A percentile compares a stretch with the other conserved stretches of the same genome.
Evolutionary conservation across 2,888 invertebrate species (phyloP).

Genomic region (Miltochrista miniata): DNA sequence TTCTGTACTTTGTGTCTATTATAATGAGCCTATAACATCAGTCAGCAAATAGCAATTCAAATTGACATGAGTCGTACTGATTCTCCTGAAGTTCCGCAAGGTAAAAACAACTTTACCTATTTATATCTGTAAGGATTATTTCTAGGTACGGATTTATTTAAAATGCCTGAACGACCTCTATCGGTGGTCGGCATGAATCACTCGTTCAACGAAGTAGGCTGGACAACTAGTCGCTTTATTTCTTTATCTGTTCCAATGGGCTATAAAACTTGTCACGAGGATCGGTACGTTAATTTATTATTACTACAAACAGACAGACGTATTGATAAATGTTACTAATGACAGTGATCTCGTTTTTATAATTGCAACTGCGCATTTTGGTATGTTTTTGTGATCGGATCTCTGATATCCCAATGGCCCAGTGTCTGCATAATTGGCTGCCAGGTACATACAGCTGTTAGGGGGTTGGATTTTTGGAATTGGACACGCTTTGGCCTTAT

Average conservation of each 20-base stretch:
- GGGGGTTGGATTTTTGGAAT: too few relatives aligned
- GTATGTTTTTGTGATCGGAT: too few relatives aligned
- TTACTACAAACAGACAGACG: neutral
- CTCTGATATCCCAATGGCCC: too few relatives aligned
- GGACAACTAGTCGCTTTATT: conserved; percentile 1
- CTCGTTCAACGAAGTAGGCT: neutral
- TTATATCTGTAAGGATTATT: too few relatives aligned
- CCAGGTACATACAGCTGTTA: too few relatives aligned
- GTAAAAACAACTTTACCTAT: neutral
- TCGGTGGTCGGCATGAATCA: conserved; percentile 4
- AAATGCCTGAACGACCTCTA: neutral
- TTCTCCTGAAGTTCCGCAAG: neutral
- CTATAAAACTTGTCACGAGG: conserved; percentile 1
- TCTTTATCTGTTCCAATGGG: conserved; percentile 1
- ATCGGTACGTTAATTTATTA: neutral
- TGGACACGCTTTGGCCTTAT: too few relatives aligned
- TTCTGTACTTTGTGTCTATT: too few relatives aligned
- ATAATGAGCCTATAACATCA: too few relatives aligned
- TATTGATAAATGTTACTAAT: conserved; percentile 1
- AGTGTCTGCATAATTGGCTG: too few relatives aligned
- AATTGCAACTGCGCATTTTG: neutral
- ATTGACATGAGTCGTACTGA: too few relatives aligned
- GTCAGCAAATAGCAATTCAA: too few relatives aligned
- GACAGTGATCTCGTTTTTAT: neutral
- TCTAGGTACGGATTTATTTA: neutral